Evolutionary conservation across 2,113 vertebrate genomes (phyloP).

Genomic region (Pelobates fuscus): DNA sequence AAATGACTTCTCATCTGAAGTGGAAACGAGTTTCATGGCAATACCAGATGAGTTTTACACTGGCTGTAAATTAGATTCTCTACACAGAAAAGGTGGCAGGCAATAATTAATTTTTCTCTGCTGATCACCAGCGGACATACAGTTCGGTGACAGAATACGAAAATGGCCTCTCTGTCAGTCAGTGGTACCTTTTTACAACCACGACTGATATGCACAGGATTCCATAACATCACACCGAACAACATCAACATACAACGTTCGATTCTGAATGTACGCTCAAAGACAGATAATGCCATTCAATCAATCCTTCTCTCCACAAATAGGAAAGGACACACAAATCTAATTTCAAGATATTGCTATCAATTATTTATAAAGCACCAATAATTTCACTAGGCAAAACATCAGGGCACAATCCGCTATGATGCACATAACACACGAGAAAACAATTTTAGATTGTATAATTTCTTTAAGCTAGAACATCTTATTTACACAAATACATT

Average conservation of each 20-base stretch:
- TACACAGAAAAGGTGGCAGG: slow-evolving; percentile 7
- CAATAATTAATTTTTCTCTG: slow-evolving; percentile 4
- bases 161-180: neutral
- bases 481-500: neutral
- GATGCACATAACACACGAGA: no score
- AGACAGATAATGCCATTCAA: neutral
- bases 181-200: neutral
- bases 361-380: neutral
- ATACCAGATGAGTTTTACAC: slow-evolving; percentile 9
- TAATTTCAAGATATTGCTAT: neutral
- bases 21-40: slow-evolving; percentile 7
- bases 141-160: neutral
- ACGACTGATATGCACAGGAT: neutral
- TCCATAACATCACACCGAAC: no score
- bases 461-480: neutral
- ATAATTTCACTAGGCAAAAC: neutral
- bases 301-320: neutral
- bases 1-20: neutral
- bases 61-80: slow-evolving; percentile 9
- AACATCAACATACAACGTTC: neutral
- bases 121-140: neutral
- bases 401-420: neutral
- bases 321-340: neutral
- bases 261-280: neutral
- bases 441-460: no score